Conservation (phyloP, 1,140 invertebrate species). For the Neodiprion pinetum region DNA sequence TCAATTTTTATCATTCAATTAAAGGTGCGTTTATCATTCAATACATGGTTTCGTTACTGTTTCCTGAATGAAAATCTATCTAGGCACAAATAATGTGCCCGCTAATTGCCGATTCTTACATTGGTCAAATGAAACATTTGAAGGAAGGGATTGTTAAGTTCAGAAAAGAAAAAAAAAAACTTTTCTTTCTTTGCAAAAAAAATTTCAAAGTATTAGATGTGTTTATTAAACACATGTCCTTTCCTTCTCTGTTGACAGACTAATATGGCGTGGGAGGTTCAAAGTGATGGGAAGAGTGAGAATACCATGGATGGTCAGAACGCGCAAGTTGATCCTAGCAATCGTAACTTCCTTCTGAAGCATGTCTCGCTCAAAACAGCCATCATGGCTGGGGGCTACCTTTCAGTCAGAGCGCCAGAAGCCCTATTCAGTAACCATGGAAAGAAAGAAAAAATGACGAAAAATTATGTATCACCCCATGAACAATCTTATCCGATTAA, state of each 20-base stretch:
- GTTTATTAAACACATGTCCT: slow-evolving; percentile 65
- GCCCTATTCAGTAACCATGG: background rate
- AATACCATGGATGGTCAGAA: slow-evolving; percentile 52
- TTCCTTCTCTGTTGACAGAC: slow-evolving; percentile 76
- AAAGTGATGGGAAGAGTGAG: slow-evolving; percentile 52
- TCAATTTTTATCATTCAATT: background rate
- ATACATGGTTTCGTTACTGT: background rate
- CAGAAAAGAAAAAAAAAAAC: slow-evolving; percentile 24
- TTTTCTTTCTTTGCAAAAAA: slow-evolving; percentile 32
- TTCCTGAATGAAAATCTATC: background rate
- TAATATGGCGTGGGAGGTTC: slow-evolving; percentile 55
- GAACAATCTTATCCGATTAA: background rate
- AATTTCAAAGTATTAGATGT: slow-evolving; percentile 44
- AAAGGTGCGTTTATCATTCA: background rate
- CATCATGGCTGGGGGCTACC: slow-evolving; percentile 47
- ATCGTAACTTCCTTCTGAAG: slow-evolving; percentile 37
- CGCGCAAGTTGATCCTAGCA: slow-evolving; percentile 36
- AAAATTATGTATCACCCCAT: background rate
- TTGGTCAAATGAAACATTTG: slow-evolving; percentile 17
- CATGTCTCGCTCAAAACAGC: slow-evolving; percentile 47
- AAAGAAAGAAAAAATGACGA: background rate
- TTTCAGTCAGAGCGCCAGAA: slow-evolving; percentile 14
- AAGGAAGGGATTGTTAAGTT: slow-evolving; percentile 54
- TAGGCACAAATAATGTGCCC: background rate
- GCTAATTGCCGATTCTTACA: background rate